Conservation (phyloP, 2,797 vertebrate species). For the Otolemur crassicaudatus region DNA sequence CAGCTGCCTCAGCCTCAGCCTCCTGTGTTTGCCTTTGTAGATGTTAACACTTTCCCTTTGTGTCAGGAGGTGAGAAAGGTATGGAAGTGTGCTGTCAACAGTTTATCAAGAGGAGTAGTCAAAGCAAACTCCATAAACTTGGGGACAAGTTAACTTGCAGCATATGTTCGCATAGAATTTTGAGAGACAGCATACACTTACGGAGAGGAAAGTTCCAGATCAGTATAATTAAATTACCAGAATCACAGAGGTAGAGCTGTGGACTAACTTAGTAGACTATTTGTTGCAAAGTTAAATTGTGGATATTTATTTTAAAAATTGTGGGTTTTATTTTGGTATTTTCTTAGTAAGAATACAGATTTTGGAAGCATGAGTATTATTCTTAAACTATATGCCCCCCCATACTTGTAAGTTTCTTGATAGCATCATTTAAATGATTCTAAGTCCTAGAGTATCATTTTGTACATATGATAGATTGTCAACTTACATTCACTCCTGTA, state of each 20-base stretch:
- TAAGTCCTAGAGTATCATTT: neutral
- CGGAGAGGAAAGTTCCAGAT: neutral
- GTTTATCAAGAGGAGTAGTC: neutral
- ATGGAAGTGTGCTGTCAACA: neutral
- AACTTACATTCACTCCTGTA: neutral
- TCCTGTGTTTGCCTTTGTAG: neutral
- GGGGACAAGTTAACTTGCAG: neutral
- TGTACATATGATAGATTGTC: neutral
- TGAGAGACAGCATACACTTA: neutral
- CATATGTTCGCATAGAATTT: neutral
- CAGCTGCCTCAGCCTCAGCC: neutral
- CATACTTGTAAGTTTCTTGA: neutral
- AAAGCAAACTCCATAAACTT: neutral
- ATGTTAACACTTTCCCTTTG: neutral
- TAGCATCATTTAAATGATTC: slow-evolving; percentile 25
- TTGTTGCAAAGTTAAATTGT: slow-evolving; percentile 4
- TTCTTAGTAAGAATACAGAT: neutral
- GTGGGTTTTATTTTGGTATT: neutral
- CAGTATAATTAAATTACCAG: neutral
- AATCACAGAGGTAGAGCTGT: neutral
- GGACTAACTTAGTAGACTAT: neutral
- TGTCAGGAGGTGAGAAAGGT: neutral
- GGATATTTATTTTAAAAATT: neutral
- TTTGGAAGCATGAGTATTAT: neutral
- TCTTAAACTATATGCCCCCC: neutral